Conservation (phyloP, 37 sponge, comb jelly and placozoan genomes). For the Aphrocallistes beatrix region DNA sequence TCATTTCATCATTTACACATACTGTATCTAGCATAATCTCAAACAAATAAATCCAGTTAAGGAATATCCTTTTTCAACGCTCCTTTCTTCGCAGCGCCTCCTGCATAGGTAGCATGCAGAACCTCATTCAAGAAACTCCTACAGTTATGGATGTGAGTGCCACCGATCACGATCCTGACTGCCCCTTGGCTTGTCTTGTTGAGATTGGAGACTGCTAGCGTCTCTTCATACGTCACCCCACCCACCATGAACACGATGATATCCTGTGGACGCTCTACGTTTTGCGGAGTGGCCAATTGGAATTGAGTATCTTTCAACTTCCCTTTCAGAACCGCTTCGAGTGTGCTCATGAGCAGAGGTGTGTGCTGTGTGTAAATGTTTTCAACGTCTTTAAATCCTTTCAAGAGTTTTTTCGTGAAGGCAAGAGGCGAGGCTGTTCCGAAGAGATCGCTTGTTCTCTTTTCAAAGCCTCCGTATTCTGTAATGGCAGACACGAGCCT, state of each 20-base stretch:
- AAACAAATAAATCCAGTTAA: background rate
- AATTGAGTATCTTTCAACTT: slow-evolving; percentile 49
- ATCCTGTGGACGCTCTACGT: slow-evolving; percentile 51
- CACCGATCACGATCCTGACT: slow-evolving; percentile 68
- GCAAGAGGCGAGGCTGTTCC: slow-evolving; percentile 42
- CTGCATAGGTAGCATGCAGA: background rate
- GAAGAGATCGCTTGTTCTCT: slow-evolving; percentile 62
- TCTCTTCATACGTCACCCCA: slow-evolving; percentile 85
- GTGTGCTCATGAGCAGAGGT: slow-evolving; percentile 44
- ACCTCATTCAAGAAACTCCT: slow-evolving; percentile 27
- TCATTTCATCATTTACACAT: background rate
- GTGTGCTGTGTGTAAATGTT: slow-evolving; percentile 94
- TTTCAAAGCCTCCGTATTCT: slow-evolving; percentile 44
- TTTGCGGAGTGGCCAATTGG: slow-evolving; percentile 25
- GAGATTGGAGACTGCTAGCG: slow-evolving; percentile 52
- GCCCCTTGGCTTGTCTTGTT: slow-evolving; percentile 53
- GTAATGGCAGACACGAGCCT: slow-evolving; percentile 51
- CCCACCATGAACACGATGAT: slow-evolving; percentile 89
- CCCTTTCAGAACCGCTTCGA: slow-evolving; percentile 45
- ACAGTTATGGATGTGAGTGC: slow-evolving; percentile 63
- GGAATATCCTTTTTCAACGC: background rate
- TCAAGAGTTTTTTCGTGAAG: slow-evolving; percentile 63
- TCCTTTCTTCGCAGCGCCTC: slow-evolving; percentile 10
- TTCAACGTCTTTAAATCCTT: slow-evolving; percentile 78
- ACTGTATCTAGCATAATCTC: background rate